phyloP scores from a whole-genome alignment of 2,113 vertebrate species.

The Sphyrna mokarran region DNA sequence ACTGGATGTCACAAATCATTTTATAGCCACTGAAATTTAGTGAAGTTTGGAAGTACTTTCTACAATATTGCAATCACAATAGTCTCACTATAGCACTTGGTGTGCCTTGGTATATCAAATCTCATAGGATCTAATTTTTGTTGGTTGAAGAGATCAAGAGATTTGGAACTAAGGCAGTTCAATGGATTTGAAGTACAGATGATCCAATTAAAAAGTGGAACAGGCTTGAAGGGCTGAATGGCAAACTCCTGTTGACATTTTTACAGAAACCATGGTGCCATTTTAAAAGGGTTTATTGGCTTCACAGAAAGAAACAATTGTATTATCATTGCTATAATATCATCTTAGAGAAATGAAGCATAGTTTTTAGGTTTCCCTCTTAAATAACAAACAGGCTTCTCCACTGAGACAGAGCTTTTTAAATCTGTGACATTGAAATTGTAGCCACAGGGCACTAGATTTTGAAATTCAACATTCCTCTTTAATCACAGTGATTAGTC shows the following conservation, averaged over 20 bases:
- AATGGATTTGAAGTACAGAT: neutral
- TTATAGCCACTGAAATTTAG: neutral
- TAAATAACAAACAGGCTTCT: neutral
- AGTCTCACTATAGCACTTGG: neutral
- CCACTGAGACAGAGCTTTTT: neutral
- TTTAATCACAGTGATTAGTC: slow-evolving; percentile 25
- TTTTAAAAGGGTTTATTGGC: neutral
- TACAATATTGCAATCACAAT: neutral
- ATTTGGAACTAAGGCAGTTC: neutral
- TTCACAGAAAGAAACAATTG: neutral
- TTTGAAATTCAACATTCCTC: slow-evolving; percentile 21
- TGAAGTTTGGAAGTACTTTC: neutral
- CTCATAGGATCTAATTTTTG: neutral
- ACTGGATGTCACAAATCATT: neutral
- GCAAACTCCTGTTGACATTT: neutral
- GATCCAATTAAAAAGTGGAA: neutral
- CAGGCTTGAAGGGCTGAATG: neutral
- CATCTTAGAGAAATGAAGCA: neutral
- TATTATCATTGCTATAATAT: neutral
- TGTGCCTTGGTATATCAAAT: neutral
- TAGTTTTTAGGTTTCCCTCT: neutral
- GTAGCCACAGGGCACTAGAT: slow-evolving; percentile 24
- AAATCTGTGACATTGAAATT: neutral
- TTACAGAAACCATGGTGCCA: neutral
- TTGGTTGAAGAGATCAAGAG: neutral